phyloP scores from a whole-genome alignment of 2,797 vertebrate genomes.

The Amphiprion clarkii region DNA sequence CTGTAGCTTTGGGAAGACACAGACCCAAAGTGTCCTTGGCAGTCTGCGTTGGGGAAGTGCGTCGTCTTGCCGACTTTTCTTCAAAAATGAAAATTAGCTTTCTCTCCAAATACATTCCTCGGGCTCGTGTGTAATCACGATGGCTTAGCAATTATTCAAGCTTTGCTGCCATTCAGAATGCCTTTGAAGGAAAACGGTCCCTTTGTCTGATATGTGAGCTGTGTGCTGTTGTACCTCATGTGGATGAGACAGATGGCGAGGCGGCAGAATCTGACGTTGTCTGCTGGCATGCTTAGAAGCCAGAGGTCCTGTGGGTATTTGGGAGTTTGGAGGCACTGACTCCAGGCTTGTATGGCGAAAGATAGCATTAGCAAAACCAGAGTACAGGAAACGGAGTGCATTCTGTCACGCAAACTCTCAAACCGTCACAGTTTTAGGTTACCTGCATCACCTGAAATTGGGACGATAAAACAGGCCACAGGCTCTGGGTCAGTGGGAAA shows the following conservation, averaged over 20 bases:
- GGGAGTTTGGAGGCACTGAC: conserved; percentile 34
- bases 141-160: conserved; percentile 31
- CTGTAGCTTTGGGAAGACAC: conserved; percentile 60
- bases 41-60: conserved; percentile 12
- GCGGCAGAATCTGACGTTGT: conserved; percentile 53
- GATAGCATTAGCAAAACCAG: conserved; percentile 3
- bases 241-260: conserved; percentile 62
- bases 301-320: conserved; percentile 44
- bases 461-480: conserved; percentile 65
- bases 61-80: conserved; percentile 21
- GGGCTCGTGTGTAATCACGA: conserved; percentile 19
- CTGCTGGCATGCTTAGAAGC: conserved; percentile 49
- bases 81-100: conserved; percentile 26
- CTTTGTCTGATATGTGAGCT: conserved; percentile 47
- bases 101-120: conserved; percentile 27
- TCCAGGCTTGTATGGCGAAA: conserved; percentile 27
- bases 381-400: background rate
- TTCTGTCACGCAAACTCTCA: conserved; percentile 28
- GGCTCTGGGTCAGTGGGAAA: conserved; percentile 69
- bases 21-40: conserved; percentile 61
- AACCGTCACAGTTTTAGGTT: conserved; percentile 49
- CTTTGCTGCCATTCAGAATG: conserved; percentile 6
- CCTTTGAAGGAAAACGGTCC: conserved; percentile 19
- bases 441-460: conserved; percentile 59
- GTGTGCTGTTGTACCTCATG: conserved; percentile 53